phyloP scores from a whole-genome alignment of 2,888 invertebrate genomes.

The Mimas tiliae region DNA sequence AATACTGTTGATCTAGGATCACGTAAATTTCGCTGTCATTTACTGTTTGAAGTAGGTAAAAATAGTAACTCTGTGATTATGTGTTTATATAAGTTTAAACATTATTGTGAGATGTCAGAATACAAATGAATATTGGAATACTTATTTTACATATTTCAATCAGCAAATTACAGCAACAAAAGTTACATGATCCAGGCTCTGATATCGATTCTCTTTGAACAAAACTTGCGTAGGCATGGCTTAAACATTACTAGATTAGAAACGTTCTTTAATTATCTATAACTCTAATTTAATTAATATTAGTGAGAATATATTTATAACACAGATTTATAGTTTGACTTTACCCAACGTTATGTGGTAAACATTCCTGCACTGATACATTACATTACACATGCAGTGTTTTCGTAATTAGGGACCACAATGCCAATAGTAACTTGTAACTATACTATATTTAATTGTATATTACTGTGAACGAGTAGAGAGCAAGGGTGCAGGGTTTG shows the following conservation, averaged over 20 bases:
- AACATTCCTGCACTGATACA: constrained; percentile 3
- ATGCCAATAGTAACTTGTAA: neutral
- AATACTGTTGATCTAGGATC: neutral
- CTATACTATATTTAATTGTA: constrained; percentile 9
- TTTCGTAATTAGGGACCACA: constrained; percentile 2
- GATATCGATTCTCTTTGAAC: neutral
- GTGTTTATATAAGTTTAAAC: too few species aligned
- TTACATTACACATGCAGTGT: constrained; percentile 6
- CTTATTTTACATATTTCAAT: too few species aligned
- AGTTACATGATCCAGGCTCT: too few species aligned
- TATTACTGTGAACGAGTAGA: neutral
- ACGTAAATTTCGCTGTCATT: neutral
- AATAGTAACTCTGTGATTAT: too few species aligned
- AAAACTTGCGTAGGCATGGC: neutral
- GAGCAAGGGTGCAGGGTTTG: too few species aligned
- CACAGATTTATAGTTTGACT: constrained; percentile 2
- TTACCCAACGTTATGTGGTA: neutral
- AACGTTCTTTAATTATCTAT: neutral
- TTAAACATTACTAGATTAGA: neutral
- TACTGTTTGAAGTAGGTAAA: neutral
- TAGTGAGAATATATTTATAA: neutral
- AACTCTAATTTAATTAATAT: neutral
- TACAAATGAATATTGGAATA: too few species aligned
- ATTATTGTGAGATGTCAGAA: too few species aligned
- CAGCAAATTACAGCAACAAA: too few species aligned